Evolutionary conservation across 2,888 invertebrate species (phyloP), one percentile per base, ranked within the genome.

Genomic region (Pyrgus malvae): DNA sequence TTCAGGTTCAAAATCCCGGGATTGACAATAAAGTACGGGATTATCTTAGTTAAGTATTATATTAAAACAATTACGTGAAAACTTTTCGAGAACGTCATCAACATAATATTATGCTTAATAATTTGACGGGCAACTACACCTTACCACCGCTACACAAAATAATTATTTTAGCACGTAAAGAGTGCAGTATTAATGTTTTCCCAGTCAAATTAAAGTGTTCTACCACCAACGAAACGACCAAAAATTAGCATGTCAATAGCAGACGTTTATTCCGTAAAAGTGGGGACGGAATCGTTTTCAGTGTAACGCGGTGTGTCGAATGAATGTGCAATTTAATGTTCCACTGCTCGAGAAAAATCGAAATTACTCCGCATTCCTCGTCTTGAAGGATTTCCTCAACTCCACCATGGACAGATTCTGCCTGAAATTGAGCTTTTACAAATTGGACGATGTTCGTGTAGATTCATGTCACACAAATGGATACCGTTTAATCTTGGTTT

Each of bases 341-440:
- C 50, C 42, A 14, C 21, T 11, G 42, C 50, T 41, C 6, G 42
- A 42, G 17, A 40, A 40, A 50, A 50, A 50, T 50, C 41, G 42
- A 50, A 50, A 50, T 50, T 50, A 50, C 42, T 33, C 42, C 25
- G 42, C 41, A 35, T 35, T 35, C 12, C 33, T 25, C 41, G 23
- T 21, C 46, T 35, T 46, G 23, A 21, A 35, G 21, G 35, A 23
- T 46, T 35, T 46, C 35, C 35, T 35, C 25, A 46, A 33, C 35
- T 35, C 23, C 23, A 16, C 9, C 23, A 46, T 51, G 51, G 56
- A 48, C 46, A 57, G 38, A 42, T 44, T 41, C 48, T 57, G 53
- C 38, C 44, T 57, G 53, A 53, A 53, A 57, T 57, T 48, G 53
- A 48, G 57, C 48, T 29, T 53, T 48, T 42, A 57, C 53, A 56